A percentile compares a stretch with the other conserved stretches of the same genome.
These are phyloP conservation scores for Lycodopsis pacificus DNA, from an alignment of 2,797 vertebrate genomes.

Conservation along the genomic window DNA sequence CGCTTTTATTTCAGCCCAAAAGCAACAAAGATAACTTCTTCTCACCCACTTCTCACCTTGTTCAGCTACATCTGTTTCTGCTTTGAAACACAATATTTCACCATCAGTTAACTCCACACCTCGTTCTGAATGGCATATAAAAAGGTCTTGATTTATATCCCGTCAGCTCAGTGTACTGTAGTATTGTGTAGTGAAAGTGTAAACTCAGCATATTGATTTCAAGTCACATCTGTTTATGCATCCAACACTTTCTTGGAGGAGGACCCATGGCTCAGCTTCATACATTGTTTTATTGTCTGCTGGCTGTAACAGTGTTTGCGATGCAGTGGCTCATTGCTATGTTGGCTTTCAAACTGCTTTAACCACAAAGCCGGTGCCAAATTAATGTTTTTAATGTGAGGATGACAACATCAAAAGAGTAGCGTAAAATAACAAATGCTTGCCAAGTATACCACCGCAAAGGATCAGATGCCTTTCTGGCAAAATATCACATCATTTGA, in stretches of 20 bases:
- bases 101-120: conserved; percentile 31
- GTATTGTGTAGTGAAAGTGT: conserved; percentile 24
- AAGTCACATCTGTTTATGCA: conserved; percentile 59
- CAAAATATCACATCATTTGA: conserved; percentile 1
- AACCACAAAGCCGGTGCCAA: conserved; percentile 59
- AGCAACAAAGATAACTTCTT: conserved; percentile 40
- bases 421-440: conserved; percentile 28
- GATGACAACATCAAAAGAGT: conserved; percentile 59
- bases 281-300: conserved; percentile 56
- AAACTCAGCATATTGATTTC: conserved; percentile 49
- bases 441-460: conserved; percentile 17
- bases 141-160: conserved; percentile 11
- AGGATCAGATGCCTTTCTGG: conserved; percentile 1
- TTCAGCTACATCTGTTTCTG: conserved; percentile 50
- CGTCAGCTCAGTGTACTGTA: conserved; percentile 4
- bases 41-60: conserved; percentile 54
- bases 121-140: background rate
- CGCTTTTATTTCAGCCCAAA: conserved; percentile 31
- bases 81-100: conserved; percentile 22
- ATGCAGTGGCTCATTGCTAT: conserved; percentile 54
- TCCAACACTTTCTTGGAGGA: conserved; percentile 50
- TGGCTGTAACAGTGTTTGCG: conserved; percentile 55
- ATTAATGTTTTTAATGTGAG: conserved; percentile 48
- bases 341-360: conserved; percentile 58
- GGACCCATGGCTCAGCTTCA: conserved; percentile 49